Base-by-base conservation (phyloP, 2,797 vertebrate species). In the Paramormyrops hopkinsi region DNA sequence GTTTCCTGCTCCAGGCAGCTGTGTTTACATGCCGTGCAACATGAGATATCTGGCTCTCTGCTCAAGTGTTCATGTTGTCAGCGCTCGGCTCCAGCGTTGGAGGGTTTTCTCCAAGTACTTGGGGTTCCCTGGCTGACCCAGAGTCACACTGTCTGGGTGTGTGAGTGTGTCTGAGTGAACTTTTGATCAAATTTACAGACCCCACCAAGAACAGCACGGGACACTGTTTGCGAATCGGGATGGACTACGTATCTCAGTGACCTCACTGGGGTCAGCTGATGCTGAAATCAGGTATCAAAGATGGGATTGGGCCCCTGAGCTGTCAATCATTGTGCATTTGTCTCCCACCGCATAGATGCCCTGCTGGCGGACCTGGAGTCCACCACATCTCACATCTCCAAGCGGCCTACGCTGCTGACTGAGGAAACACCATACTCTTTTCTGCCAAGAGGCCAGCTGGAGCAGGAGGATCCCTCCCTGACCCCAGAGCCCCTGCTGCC, bases 291-390 rank as follows among this genome's bases (percentile, higher is more conserved):
- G 73, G 17, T 17, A 17, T 37, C 17, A 6, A 17, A 44, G 14
- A 17, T 44, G 33, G 33, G 37, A 44, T 79, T 79, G 73, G 73
- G 37, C 37, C 33, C 9, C 73, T 44, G 73, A n/a, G 14, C 73
- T 44, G 37, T 79, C 37, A 19, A 7, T 79, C 73, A 44, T 2
- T 44, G 5, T 44, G 37, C 19, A 5, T 29, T 79, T 79, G 14
- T 79, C 73, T 44, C 37, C 73, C 17, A 41, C 46, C 14, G 2
- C 44, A 12, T 94, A 99, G 98, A 99, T 44, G 98, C 98, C 0
- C 95, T 99, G 91, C 93, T 99, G 92, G 98, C 98, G 1, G 98
- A 99, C 94, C 95, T 99, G 94, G 98, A 99, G 94, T 99, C 98
- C 0, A 99, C 98, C 87, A 99, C 98, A 11, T 99, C 98, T 0